Base-by-base conservation (phyloP, 2,888 invertebrate genomes). In the Salticus scenicus region DNA sequence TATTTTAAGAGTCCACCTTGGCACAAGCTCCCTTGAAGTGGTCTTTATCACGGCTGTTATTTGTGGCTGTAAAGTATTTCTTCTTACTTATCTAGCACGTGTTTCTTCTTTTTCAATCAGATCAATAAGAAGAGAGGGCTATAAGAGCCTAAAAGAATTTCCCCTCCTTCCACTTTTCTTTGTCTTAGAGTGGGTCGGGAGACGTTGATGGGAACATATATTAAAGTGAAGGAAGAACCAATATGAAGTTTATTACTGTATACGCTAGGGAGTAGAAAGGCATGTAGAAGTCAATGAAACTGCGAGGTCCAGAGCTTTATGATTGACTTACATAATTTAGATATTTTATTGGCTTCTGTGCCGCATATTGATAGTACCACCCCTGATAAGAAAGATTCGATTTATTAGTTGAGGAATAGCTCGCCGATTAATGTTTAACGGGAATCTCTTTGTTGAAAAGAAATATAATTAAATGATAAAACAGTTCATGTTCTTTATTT, bases 171-270 rank as follows among this genome's bases (percentile, higher is more conserved):
- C 12, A 57, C 57, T 57, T 57, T 57, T 57, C 57, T 57, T 57
- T 57, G 57, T 57, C 57, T 57, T 57, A 57, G 57, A 57, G 57
- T 57, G 57, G 57, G 57, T 57, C 20, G 57, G 57, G 57, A 24
- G 57, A 57, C 57, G 57, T 57, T 57, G 57, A 57, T 57, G 24
- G 57, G 57, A 57, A 57, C 57, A 57, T 57, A 57, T 57, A 57
- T 57, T 57, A 57, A 57, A 57, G 57, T 57, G 57, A 12, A 57
- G 57, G 57, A 57, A 57, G 57, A 57, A 24, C 57, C 57, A 57
- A 57, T 57, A 57, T 57, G 57, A 57, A 57, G 57, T 57, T 57
- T 57, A 57, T 57, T 57, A 57, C 57, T 57, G 57, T 57, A 24
- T 24, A 24, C 57, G 24, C 57, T 17, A 24, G 57, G 57, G 24